A percentile compares a stretch with the other conserved stretches of the same genome.
Evolutionary conservation across 2,113 vertebrate genomes (phyloP).

Genomic region (Leiothrix lutea): DNA sequence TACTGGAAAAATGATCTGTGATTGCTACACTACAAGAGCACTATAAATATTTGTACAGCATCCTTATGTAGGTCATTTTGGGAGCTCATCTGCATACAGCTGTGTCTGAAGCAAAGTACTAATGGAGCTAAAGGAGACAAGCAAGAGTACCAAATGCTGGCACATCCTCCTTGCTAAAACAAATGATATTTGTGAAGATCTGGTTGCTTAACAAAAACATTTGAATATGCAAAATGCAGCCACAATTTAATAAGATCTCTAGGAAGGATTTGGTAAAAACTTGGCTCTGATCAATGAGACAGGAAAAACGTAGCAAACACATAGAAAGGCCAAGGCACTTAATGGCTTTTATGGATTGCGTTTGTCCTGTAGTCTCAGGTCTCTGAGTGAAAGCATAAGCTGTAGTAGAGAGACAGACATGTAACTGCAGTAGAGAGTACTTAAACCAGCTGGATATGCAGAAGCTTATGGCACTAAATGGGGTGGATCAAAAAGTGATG

Average conservation of each 20-base stretch:
- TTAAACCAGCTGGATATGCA: background rate
- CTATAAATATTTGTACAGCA: background rate
- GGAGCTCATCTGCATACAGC: background rate
- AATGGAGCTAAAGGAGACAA: background rate
- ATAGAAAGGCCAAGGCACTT: background rate
- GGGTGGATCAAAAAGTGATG: background rate
- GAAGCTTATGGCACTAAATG: background rate
- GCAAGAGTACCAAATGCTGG: background rate
- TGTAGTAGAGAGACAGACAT: background rate
- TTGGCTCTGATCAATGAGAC: fast-evolving
- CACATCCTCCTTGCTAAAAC: background rate
- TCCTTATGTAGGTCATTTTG: background rate
- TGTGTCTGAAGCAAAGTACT: background rate
- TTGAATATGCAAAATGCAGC: background rate
- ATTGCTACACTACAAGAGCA: background rate
- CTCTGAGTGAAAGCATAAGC: background rate
- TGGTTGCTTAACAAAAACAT: background rate
- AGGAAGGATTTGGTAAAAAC: background rate
- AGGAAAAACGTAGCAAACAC: background rate
- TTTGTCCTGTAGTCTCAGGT: background rate
- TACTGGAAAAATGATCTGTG: background rate
- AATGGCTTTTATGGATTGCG: background rate
- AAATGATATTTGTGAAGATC: background rate
- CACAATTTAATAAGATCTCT: background rate
- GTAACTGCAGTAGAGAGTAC: background rate